Evolutionary conservation across 2,113 vertebrate genomes (phyloP), one percentile per base, ranked within the genome.

Genomic region (Syngnathus scovelli): DNA sequence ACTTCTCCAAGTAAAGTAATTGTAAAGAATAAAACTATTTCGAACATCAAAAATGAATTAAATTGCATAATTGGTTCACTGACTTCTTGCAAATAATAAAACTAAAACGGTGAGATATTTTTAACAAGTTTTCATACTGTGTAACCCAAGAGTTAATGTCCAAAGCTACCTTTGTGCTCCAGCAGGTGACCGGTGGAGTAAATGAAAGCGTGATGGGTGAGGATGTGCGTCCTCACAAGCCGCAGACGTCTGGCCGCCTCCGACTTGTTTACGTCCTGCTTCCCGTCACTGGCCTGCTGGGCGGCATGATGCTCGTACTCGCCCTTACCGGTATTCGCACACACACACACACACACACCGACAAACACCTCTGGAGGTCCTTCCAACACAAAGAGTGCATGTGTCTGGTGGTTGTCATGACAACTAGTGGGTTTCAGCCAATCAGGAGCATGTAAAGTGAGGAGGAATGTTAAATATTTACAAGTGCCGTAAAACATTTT

Each of bases 261-360:
- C 75, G 81, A 19, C 82, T 86, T 5, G 70, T 87, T 68, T 86
- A 75, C 83, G 77, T 89, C 81, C 79, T 89, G 67, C 36, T 89
- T 12, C 86, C 88, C 7, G 54, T 75, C 1, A 33, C 74, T 19
- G 83, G 78, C 59, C 83, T 87, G 63, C 58, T 88, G 80, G 74
- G 67, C 1, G 83, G 64, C 3, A 66, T 83, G 65, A 80, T 86
- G 72, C 78, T 87, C 6, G 51, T 67, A 37, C 82, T 87, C 48
- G 59, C 61, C 33, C 72, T 83, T 23, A 81, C 79, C 5, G 86
- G 85, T 85, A 85, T 5, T 58, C 12, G 2, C 54, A 15, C 7
- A 9, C 49, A 23, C 21, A 16, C 36, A 11, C 64, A 37, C 7
- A 38, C 37, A 9, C 64, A 9, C 38, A 49, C 18, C 19, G 15